Evolutionary conservation across 1,140 invertebrate species (phyloP).

Genomic region (Leptinotarsa lineolata): DNA sequence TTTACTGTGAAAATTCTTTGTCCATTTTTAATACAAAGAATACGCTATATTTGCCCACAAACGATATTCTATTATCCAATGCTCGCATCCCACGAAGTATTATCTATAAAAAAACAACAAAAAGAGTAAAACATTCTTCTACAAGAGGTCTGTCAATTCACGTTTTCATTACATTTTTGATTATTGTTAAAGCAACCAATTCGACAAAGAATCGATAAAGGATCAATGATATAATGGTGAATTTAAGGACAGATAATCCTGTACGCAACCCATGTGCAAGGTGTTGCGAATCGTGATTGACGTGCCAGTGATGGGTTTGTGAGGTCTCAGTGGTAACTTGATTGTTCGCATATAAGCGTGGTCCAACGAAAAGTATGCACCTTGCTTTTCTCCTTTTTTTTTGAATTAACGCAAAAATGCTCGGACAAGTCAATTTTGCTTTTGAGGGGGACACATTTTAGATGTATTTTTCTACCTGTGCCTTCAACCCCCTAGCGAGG

Average conservation of each 20-base stretch:
- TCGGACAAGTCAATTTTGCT: no score
- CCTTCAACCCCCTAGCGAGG: no score
- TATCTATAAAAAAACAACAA: neutral
- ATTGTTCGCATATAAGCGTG: no score
- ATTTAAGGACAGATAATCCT: neutral
- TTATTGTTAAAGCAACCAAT: neutral
- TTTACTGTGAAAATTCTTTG: conserved; percentile 3
- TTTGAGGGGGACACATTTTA: no score
- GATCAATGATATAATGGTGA: neutral
- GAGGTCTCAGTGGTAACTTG: no score
- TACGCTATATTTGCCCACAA: neutral
- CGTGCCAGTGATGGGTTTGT: neutral
- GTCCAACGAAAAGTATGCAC: no score
- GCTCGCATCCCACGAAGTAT: conserved; percentile 7
- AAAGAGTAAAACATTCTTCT: conserved; percentile 2
- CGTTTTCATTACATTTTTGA: neutral
- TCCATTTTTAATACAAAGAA: neutral
- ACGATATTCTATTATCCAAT: neutral
- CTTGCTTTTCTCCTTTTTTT: no score
- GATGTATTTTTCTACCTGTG: no score
- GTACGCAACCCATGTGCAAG: neutral
- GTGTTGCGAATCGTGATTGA: conserved; percentile 8
- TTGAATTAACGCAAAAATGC: no score
- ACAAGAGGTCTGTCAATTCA: neutral
- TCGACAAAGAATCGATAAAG: neutral